Evolutionary conservation across 2,888 invertebrate species (phyloP).

Genomic region (Drosophila neonasuta): DNA sequence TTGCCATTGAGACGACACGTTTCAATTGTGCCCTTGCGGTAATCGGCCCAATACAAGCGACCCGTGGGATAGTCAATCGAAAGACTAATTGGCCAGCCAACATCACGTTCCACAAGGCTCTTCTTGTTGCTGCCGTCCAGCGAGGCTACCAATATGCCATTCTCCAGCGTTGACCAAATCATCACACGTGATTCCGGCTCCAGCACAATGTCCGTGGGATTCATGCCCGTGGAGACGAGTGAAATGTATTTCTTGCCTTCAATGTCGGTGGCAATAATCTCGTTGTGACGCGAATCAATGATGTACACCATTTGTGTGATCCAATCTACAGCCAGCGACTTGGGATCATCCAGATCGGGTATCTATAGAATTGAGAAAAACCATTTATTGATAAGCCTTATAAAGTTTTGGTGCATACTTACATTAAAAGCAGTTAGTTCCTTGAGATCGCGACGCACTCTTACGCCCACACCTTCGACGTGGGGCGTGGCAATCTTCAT

Average conservation of each 20-base stretch:
- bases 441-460: conserved; percentile 78
- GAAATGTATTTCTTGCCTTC: conserved; percentile 80
- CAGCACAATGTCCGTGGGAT: conserved; percentile 88
- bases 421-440: conserved; percentile 81
- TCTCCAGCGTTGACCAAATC: conserved; percentile 90
- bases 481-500: conserved; percentile 81
- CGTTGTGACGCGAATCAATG: conserved; percentile 84
- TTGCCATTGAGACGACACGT: conserved; percentile 87
- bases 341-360: conserved; percentile 85
- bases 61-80: conserved; percentile 88
- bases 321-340: conserved; percentile 90
- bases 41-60: conserved; percentile 93
- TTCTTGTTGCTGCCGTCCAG: conserved; percentile 86
- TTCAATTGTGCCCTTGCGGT: conserved; percentile 89
- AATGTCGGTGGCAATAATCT: conserved; percentile 81
- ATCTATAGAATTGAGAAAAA: conserved; percentile 79
- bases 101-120: conserved; percentile 84
- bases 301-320: conserved; percentile 87
- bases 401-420: conserved; percentile 24
- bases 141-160: conserved; percentile 85
- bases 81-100: conserved; percentile 89
- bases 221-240: conserved; percentile 83
- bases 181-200: conserved; percentile 85
- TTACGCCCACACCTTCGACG: conserved; percentile 66
- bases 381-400: not conserved